Evolutionary conservation across 2,888 invertebrate species (phyloP).

Genomic region (Bellardia bayeri): DNA sequence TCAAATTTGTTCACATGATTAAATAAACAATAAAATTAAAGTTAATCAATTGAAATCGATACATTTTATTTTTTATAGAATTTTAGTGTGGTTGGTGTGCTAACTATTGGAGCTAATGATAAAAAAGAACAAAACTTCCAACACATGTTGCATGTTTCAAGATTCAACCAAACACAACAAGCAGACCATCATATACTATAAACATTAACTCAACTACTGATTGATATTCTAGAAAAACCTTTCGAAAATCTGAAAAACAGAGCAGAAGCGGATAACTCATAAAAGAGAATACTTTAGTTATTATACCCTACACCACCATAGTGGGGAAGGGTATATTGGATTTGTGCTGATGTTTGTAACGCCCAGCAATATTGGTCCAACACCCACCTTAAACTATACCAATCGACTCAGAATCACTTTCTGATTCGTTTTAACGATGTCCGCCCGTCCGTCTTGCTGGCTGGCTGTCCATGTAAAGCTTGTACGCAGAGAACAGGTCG

Average conservation of each 20-base stretch:
- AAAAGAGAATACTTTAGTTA: constrained; percentile 10
- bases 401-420: too few relatives aligned
- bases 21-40: constrained; percentile 38
- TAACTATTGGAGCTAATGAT: neutral
- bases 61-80: neutral
- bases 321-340: too few relatives aligned
- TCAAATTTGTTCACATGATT: constrained; percentile 41
- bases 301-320: too few relatives aligned
- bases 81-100: too few relatives aligned
- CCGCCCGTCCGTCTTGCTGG: too few relatives aligned
- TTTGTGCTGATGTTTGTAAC: too few relatives aligned
- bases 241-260: constrained; percentile 66
- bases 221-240: constrained; percentile 48
- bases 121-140: constrained; percentile 22
- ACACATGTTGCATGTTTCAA: constrained; percentile 60
- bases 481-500: too few relatives aligned
- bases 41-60: constrained; percentile 45
- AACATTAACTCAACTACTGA: constrained; percentile 12
- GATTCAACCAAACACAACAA: constrained; percentile 17
- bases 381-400: too few relatives aligned
- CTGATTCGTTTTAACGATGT: too few relatives aligned
- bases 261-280: constrained; percentile 66
- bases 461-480: too few relatives aligned
- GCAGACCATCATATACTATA: constrained; percentile 3
- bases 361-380: too few relatives aligned